A percentile compares a stretch with the other conserved stretches of the same genome.
Conservation (phyloP, 2,797 vertebrate genomes). For the Enoplosus armatus region DNA sequence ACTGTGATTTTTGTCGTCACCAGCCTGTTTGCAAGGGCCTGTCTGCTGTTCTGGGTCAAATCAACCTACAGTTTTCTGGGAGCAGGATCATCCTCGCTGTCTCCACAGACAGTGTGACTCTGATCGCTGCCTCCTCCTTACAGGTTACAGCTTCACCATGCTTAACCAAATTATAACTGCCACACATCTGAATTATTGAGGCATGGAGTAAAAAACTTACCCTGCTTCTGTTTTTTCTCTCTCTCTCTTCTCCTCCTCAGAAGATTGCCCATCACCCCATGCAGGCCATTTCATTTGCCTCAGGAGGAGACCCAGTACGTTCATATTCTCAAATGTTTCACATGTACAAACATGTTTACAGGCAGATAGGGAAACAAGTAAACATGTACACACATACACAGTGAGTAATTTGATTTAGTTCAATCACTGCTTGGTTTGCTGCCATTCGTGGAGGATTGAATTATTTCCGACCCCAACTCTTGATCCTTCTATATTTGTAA, state of each 20-base stretch:
- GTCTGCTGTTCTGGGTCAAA: conserved; percentile 91
- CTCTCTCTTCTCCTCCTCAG: conserved; percentile 80
- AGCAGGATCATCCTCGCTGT: conserved; percentile 90
- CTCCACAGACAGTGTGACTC: conserved; percentile 89
- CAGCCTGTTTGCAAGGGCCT: conserved; percentile 89
- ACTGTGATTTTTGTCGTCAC: conserved; percentile 56
- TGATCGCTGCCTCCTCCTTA: conserved; percentile 88
- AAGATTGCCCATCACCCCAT: conserved; percentile 94
- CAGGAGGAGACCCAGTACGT: conserved; percentile 95
- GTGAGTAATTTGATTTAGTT: conserved; percentile 77
- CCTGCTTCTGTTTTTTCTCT: background rate
- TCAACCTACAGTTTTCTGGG: conserved; percentile 94
- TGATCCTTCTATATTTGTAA: conserved; percentile 23
- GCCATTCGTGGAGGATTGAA: conserved; percentile 68
- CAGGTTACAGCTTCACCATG: conserved; percentile 85
- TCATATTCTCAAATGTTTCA: conserved; percentile 41
- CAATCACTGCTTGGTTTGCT: conserved; percentile 78
- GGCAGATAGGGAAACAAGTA: conserved; percentile 8
- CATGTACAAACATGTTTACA: conserved; percentile 32
- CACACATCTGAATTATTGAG: conserved; percentile 3
- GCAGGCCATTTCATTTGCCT: conserved; percentile 97
- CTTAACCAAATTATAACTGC: background rate
- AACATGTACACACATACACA: conserved; percentile 22
- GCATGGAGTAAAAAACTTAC: background rate
- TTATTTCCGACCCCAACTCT: conserved; percentile 73